Conservation (phyloP, 2,113 vertebrate species). For the Plectropomus leopardus region DNA sequence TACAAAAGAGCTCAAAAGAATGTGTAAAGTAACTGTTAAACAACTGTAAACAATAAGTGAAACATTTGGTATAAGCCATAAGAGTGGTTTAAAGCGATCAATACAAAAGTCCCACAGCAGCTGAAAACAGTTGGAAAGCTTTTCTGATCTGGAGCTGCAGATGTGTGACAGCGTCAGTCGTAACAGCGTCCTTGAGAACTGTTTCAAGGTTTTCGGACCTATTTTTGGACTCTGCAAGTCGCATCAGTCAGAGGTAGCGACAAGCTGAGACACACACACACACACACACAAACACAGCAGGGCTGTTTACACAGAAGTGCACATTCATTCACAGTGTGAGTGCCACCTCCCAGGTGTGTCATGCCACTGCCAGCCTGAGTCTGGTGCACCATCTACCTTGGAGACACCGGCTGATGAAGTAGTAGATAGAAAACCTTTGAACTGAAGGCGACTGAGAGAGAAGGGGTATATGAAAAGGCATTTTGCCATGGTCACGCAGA, state of each 20-base stretch:
- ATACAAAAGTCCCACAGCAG: background rate
- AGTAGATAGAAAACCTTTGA: constrained; percentile 70
- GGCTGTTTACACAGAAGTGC: constrained; percentile 5
- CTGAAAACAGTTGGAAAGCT: background rate
- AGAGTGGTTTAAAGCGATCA: background rate
- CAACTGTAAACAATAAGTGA: background rate
- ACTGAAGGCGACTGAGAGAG: constrained; percentile 27
- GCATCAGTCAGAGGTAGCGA: constrained; percentile 6
- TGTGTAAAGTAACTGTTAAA: background rate
- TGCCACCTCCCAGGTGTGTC: constrained; percentile 49
- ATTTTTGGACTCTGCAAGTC: constrained; percentile 40
- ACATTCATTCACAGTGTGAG: constrained; percentile 36
- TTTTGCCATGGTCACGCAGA: constrained; percentile 60
- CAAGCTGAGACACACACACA: constrained; percentile 10
- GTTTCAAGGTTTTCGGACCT: constrained; percentile 43
- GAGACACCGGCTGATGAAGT: constrained; percentile 71
- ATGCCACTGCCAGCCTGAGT: constrained; percentile 45
- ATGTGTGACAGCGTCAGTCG: constrained; percentile 18
- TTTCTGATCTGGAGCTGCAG: constrained; percentile 18
- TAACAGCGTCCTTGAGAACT: constrained; percentile 37
- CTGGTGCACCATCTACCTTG: constrained; percentile 40
- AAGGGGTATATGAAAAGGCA: constrained; percentile 11
- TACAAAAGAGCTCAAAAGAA: background rate
- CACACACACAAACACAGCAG: constrained; percentile 18
- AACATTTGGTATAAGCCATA: background rate